Conservation (phyloP, 1,140 invertebrate species). For the Brachionus calyciflorus region DNA sequence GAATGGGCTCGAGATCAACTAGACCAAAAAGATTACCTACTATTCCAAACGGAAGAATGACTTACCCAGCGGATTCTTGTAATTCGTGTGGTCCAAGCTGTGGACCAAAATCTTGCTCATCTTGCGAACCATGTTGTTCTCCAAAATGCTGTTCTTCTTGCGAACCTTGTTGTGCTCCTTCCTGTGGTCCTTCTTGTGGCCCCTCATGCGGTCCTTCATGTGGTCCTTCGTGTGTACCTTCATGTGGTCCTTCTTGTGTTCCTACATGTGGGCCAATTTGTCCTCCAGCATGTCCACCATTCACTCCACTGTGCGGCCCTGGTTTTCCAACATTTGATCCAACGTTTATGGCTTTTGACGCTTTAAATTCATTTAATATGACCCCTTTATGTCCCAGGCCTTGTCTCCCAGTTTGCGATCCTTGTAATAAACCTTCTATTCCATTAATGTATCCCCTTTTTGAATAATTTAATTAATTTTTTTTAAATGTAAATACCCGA, state of each 20-base stretch:
- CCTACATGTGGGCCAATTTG: background rate
- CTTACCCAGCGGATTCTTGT: background rate
- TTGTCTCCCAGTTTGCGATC: background rate
- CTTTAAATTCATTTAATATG: background rate
- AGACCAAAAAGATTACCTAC: constrained; percentile 8
- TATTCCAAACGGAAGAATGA: background rate
- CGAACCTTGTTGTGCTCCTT: background rate
- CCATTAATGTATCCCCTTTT: too few relatives aligned
- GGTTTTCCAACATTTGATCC: too few relatives aligned
- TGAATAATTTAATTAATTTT: too few relatives aligned
- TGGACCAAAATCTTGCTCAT: background rate
- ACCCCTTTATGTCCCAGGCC: background rate
- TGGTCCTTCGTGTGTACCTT: background rate
- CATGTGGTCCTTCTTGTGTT: background rate
- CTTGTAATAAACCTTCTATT: background rate
- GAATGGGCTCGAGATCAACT: constrained; percentile 4
- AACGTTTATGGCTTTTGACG: background rate
- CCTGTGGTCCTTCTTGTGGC: background rate
- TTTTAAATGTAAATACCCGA: too few relatives aligned
- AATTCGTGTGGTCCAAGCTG: background rate
- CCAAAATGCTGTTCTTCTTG: background rate
- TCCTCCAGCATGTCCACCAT: too few relatives aligned
- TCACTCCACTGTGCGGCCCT: background rate
- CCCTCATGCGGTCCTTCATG: background rate
- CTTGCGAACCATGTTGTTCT: background rate